phyloP scores from a whole-genome alignment of 2,113 vertebrate genomes.

The Zeus faber region DNA sequence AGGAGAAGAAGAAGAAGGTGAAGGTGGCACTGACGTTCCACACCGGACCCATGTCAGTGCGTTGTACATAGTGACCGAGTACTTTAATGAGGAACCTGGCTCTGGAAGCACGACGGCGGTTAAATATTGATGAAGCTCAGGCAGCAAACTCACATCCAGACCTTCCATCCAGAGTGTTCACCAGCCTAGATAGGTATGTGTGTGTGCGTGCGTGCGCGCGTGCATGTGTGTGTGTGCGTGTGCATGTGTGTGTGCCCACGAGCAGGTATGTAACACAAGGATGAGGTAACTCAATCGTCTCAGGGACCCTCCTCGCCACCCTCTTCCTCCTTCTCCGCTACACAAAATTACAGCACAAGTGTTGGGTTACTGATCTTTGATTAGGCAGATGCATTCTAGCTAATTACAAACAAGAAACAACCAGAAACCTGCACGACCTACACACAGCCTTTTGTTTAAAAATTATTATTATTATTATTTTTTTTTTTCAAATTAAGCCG shows the following conservation, averaged over 20 bases:
- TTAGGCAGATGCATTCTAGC: constrained; percentile 70
- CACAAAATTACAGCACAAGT: constrained; percentile 66
- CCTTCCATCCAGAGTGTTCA: constrained; percentile 50
- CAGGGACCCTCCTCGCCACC: constrained; percentile 38
- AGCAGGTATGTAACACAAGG: constrained; percentile 67
- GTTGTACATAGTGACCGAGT: constrained; percentile 40
- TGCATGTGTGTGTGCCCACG: constrained; percentile 12
- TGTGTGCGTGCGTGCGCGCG: neutral
- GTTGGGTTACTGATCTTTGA: constrained; percentile 79
- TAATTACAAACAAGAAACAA: constrained; percentile 60
- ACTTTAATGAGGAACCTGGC: constrained; percentile 55
- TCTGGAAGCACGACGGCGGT: constrained; percentile 46
- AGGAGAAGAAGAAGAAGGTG: constrained; percentile 4
- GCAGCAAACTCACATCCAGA: constrained; percentile 58
- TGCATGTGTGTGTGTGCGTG: constrained; percentile 11
- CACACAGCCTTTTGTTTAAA: too few relatives aligned
- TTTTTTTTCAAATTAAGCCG: too few relatives aligned
- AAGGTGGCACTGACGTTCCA: constrained; percentile 36
- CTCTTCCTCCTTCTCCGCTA: constrained; percentile 32
- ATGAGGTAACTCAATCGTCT: constrained; percentile 59
- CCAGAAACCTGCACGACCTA: too few relatives aligned
- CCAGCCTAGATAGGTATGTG: constrained; percentile 29
- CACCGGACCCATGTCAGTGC: constrained; percentile 25
- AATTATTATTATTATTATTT: too few relatives aligned
- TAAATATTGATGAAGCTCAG: constrained; percentile 70